Evolutionary conservation across 2,797 vertebrate species (phyloP).

Genomic region (Tarsius wallacei): DNA sequence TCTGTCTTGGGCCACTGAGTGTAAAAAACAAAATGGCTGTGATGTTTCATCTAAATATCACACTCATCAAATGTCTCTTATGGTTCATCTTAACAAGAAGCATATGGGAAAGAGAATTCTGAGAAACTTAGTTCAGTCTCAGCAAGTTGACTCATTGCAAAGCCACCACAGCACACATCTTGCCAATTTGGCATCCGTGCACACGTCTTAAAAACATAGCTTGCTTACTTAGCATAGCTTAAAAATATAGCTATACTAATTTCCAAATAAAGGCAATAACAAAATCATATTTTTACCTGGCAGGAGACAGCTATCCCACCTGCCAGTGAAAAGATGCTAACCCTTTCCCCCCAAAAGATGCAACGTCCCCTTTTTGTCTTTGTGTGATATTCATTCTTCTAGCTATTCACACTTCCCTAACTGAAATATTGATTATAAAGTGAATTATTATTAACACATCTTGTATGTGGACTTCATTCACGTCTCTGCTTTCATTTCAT

Average conservation of each 20-base stretch:
- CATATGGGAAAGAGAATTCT: not conserved
- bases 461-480: not conserved
- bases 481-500: not conserved
- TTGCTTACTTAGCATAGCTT: not conserved
- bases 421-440: slow-evolving; percentile 7
- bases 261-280: slow-evolving; percentile 24
- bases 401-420: not conserved
- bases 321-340: not conserved
- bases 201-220: not conserved
- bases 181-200: not conserved
- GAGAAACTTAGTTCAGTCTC: not conserved
- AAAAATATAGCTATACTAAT: not conserved
- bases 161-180: not conserved
- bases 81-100: not conserved
- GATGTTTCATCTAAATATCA: slow-evolving; percentile 2
- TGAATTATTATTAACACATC: slow-evolving; percentile 43
- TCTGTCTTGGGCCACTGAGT: not conserved
- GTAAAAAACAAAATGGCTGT: not conserved
- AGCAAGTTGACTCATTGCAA: not conserved
- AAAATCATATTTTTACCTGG: not conserved
- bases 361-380: not conserved
- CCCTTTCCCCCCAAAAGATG: not conserved
- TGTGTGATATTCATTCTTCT: not conserved
- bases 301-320: not conserved
- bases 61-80: not conserved